Base-by-base conservation (phyloP, 2,797 vertebrate species). In the Amblyopsis hoosieri region DNA sequence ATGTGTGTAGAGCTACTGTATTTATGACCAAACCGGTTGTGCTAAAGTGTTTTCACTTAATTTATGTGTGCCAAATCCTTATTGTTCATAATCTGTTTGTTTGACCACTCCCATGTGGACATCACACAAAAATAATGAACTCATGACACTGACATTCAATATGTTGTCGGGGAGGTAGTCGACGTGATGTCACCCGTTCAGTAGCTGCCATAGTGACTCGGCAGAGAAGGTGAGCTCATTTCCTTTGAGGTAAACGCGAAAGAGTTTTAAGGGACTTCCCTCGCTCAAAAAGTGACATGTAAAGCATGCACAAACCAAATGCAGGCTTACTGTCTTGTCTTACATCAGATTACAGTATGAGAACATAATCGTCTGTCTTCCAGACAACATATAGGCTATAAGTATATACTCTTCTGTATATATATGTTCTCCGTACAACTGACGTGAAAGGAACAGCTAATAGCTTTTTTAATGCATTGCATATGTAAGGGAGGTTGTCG, bases 141-240 rank as follows among this genome's bases (percentile, higher is more conserved):
- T 66, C 51, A 65, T 37, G 14, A 42, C 12, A 23, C 19, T 4
- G 19, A 12, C n/a, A n/a, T 8, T 12, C 33, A 31, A 55, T 31
- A n/a, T 12, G 29, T 23, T 29, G n/a, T 29, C 17, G 23, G 53
- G 31, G 23, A 23, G 14, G 50, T 17, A 15, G 49, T 3, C 74
- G 64, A 23, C 45, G 57, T 81, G 82, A 85, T 75, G 66, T 85
- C 72, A 84, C 80, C 59, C 54, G 66, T 48, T 61, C 48, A 49
- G 45, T 45, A 31, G 54, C 33, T 23, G 46, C 33, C 47, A 14
- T n/a, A 67, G 72, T 76, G 77, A 75, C 69, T 62, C 0, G 46
- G 54, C 57, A 72, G 60, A 69, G 63, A 63, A 67, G 83, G 64
- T 84, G 75, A 86, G 69, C 72, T 82, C 67, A 85, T 86, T 85